phyloP scores from a whole-genome alignment of 2,113 vertebrate genomes.

The Philantomba maxwellii region DNA sequence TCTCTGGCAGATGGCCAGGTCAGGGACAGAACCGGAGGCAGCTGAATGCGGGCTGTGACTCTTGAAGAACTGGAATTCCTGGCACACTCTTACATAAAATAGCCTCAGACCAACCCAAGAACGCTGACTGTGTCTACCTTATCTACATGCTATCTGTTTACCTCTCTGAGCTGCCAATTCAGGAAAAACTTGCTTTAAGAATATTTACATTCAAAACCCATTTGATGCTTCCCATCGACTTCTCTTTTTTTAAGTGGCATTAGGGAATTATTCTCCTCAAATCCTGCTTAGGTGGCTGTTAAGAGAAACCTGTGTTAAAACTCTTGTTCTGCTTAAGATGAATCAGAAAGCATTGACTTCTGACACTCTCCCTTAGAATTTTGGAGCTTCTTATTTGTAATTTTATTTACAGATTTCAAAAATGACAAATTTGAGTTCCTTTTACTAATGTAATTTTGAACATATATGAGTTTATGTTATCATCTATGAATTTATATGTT shows the following conservation, averaged over 20 bases:
- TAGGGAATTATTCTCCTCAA: slow-evolving; percentile 35
- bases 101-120: not conserved
- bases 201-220: slow-evolving; percentile 38
- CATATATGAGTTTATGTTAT: not conserved
- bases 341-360: not conserved
- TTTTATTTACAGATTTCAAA: not conserved
- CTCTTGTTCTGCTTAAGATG: not conserved
- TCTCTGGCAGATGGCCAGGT: slow-evolving; percentile 39
- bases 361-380: not conserved
- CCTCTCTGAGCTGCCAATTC: not conserved
- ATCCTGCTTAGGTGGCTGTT: slow-evolving; percentile 18
- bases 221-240: not conserved
- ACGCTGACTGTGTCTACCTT: not conserved
- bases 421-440: not conserved
- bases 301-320: not conserved
- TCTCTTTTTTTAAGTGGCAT: not conserved
- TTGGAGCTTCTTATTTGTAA: not conserved
- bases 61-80: slow-evolving; percentile 6
- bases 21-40: not conserved
- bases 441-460: not conserved
- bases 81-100: not conserved
- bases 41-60: not conserved
- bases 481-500: not conserved
- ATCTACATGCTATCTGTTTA: not conserved
- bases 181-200: not conserved